These are phyloP conservation scores for Carollia perspicillata DNA, from an alignment of 2,113 vertebrate species.

Conservation along the genomic window DNA sequence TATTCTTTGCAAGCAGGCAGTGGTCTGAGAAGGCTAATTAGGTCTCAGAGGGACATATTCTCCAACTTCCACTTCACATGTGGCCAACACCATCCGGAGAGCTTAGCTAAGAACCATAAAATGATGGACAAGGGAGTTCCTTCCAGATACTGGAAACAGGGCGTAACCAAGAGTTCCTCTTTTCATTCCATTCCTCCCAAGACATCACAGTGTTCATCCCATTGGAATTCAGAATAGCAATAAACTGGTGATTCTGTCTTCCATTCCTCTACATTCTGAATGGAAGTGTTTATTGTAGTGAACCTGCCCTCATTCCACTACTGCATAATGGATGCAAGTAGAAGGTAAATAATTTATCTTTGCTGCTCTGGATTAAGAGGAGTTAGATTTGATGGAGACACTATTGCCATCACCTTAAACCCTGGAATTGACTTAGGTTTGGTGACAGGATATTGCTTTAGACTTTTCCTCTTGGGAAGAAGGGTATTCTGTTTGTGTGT, in stretches of 20 bases:
- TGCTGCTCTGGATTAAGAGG: not conserved
- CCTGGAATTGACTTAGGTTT: not conserved
- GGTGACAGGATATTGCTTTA: not conserved
- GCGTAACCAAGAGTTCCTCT: not conserved
- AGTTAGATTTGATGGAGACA: not conserved
- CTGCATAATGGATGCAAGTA: not conserved
- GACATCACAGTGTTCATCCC: not conserved
- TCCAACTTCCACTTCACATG: not conserved
- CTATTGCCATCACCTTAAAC: not conserved
- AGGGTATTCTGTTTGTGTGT: not conserved
- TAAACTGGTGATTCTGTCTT: not conserved
- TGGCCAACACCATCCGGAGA: not conserved
- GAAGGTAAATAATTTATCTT: not conserved
- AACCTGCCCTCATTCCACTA: not conserved
- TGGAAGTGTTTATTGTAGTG: not conserved
- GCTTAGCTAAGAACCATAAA: not conserved
- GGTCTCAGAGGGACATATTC: not conserved
- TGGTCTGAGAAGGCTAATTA: not conserved
- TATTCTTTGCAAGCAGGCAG: not conserved
- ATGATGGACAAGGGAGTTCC: no score
- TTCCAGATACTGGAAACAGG: not conserved
- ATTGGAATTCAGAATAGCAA: not conserved
- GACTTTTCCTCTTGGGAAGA: not conserved
- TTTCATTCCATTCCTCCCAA: no score
- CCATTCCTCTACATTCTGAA: not conserved